Evolutionary conservation across 2,797 vertebrate genomes (phyloP).

Genomic region (Enteromius anoplus): DNA sequence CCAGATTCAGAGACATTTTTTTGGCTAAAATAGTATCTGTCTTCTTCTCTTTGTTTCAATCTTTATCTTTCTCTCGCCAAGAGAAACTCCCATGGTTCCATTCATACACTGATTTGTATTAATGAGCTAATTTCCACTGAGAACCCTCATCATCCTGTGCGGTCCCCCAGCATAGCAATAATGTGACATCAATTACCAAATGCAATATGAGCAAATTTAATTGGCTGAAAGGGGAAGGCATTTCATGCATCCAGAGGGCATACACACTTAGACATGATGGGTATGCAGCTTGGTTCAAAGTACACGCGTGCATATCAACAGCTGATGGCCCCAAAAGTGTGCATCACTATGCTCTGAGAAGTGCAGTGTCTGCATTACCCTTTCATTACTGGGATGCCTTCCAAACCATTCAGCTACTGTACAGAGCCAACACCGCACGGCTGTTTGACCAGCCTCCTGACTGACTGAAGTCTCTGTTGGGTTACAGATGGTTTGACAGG

Average conservation of each 20-base stretch:
- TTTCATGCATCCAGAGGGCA: constrained; percentile 40
- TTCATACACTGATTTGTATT: constrained; percentile 63
- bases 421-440: constrained; percentile 29
- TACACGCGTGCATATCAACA: constrained; percentile 65
- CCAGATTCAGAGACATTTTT: background rate
- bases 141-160: constrained; percentile 66
- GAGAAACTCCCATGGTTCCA: constrained; percentile 44
- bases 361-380: constrained; percentile 57
- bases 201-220: constrained; percentile 70
- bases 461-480: constrained; percentile 31
- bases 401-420: constrained; percentile 6
- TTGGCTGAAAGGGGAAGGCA: constrained; percentile 65
- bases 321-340: constrained; percentile 69
- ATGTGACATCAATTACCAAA: constrained; percentile 68
- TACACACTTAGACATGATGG: constrained; percentile 51
- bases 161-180: constrained; percentile 64
- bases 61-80: constrained; percentile 6
- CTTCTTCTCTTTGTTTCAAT: background rate
- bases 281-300: constrained; percentile 68
- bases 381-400: constrained; percentile 34
- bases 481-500: constrained; percentile 32
- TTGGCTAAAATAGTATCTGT: background rate
- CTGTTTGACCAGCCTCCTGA: constrained; percentile 59
- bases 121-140: constrained; percentile 66
- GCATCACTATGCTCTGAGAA: constrained; percentile 71